Evolutionary conservation across 2,888 invertebrate genomes (phyloP).

Genomic region (Phlogophora meticulosa): DNA sequence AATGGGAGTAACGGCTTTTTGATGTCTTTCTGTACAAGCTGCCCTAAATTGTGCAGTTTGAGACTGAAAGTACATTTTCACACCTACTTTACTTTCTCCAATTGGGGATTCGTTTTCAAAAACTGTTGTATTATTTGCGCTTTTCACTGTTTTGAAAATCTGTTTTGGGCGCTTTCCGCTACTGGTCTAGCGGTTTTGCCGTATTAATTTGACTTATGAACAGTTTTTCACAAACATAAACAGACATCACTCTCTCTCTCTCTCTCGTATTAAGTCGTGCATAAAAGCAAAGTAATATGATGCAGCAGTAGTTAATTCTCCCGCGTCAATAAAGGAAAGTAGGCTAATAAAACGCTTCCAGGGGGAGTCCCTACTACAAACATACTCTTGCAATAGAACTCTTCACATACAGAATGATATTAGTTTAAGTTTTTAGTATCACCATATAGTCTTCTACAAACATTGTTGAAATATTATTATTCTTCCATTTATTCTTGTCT

Average conservation of each 20-base stretch:
- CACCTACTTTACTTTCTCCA: not conserved
- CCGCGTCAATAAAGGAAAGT: conserved; percentile 23
- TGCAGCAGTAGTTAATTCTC: not conserved
- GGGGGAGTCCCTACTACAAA: conserved; percentile 6
- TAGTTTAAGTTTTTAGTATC: not conserved
- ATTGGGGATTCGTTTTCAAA: not conserved
- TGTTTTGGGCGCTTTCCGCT: no score
- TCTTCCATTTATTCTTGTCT: not conserved
- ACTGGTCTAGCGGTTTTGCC: not conserved
- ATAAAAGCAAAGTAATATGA: not conserved
- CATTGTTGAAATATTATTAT: not conserved
- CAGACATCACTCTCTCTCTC: no score
- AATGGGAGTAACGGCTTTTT: conserved; percentile 28
- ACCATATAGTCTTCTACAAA: not conserved
- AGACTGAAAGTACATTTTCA: not conserved
- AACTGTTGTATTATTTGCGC: not conserved
- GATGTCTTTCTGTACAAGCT: conserved; percentile 15
- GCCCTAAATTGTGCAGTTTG: not conserved
- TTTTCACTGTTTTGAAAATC: no score
- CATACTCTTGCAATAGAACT: not conserved
- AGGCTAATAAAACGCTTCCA: conserved; percentile 41
- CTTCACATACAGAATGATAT: not conserved
- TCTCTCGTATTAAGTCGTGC: not conserved
- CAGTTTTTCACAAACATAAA: no score
- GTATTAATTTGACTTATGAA: no score